Conservation (phyloP, 2,888 invertebrate genomes). For the Deroplatys truncata region DNA sequence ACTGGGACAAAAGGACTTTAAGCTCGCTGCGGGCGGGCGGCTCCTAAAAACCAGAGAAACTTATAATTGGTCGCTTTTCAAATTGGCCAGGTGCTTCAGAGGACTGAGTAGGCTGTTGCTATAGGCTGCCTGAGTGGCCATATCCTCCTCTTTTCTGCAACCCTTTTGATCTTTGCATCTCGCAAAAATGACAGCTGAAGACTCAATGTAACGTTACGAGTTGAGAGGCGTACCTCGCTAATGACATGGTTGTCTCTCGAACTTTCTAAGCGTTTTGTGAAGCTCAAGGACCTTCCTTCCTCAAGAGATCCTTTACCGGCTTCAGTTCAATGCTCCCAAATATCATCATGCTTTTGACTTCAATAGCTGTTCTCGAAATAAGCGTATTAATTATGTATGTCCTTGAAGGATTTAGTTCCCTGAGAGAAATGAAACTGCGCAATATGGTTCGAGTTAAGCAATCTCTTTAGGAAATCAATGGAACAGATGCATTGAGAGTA, state of each 20-base stretch:
- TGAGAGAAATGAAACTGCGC: too few relatives aligned
- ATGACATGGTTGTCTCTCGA: not conserved
- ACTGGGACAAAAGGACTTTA: not conserved
- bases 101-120: not conserved
- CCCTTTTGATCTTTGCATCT: not conserved
- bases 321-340: not conserved
- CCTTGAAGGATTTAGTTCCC: not conserved
- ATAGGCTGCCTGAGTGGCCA: not conserved
- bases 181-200: not conserved
- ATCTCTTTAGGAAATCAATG: not conserved
- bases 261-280: not conserved
- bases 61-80: slow-evolving; percentile 10
- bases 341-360: not conserved
- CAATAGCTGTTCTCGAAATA: not conserved
- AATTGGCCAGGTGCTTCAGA: slow-evolving; percentile 15
- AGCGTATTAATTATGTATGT: not conserved
- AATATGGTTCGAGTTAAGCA: not conserved
- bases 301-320: not conserved
- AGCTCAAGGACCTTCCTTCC: not conserved
- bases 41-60: not conserved
- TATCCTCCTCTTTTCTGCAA: not conserved
- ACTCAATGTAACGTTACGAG: not conserved
- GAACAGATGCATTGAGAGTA: not conserved
- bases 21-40: not conserved
- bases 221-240: not conserved